Conservation (phyloP, 2,113 vertebrate species). For the Limanda limanda region DNA sequence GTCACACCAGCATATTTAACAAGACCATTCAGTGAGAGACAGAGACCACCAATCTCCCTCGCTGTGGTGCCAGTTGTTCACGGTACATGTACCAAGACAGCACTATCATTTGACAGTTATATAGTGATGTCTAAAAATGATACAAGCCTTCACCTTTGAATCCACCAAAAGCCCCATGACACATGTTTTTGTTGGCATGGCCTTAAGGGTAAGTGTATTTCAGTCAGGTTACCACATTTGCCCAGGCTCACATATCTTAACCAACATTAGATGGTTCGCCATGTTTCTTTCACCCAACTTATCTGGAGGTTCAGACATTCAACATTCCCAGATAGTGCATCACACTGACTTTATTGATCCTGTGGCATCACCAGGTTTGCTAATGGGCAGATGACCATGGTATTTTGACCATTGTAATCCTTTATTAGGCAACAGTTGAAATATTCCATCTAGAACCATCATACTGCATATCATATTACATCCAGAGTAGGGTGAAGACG, state of each 20-base stretch:
- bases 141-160: slow-evolving; percentile 28
- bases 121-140: slow-evolving; percentile 52
- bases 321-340: too few relatives aligned
- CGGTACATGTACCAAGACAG: slow-evolving; percentile 31
- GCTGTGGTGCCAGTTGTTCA: slow-evolving; percentile 19
- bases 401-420: too few relatives aligned
- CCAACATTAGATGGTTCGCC: too few relatives aligned
- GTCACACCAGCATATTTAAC: slow-evolving; percentile 15
- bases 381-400: too few relatives aligned
- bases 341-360: too few relatives aligned
- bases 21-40: neutral
- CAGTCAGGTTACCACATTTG: neutral
- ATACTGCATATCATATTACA: too few relatives aligned
- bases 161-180: neutral
- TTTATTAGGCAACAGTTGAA: too few relatives aligned
- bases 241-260: neutral
- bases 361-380: too few relatives aligned
- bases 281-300: too few relatives aligned
- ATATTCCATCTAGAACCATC: too few relatives aligned
- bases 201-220: neutral
- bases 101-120: slow-evolving; percentile 47
- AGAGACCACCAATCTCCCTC: slow-evolving; percentile 28
- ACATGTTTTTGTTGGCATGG: neutral
- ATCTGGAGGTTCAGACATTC: too few relatives aligned
- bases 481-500: too few relatives aligned